A percentile compares a stretch with the other conserved stretches of the same genome.
phyloP scores from a whole-genome alignment of 2,797 vertebrate genomes.

The Acanthis flammea region DNA sequence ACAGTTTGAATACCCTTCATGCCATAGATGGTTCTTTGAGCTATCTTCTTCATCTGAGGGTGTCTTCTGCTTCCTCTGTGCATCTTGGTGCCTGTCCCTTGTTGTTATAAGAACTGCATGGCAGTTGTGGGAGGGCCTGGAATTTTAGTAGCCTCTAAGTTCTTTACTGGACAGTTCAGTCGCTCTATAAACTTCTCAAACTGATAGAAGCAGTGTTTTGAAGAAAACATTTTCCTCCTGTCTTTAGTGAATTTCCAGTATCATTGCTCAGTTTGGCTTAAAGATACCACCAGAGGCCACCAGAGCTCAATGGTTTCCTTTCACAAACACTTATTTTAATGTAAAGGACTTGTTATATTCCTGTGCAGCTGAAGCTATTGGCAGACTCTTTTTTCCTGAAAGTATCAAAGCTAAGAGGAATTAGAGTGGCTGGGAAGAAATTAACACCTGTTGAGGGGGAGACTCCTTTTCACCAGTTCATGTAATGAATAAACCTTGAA shows the following conservation, averaged over 20 bases:
- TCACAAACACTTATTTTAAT: background rate
- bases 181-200: background rate
- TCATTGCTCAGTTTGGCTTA: background rate
- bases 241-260: background rate
- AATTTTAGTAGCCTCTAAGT: background rate
- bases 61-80: background rate
- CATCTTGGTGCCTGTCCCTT: fast-evolving
- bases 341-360: background rate
- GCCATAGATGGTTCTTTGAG: fast-evolving
- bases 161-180: background rate
- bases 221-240: background rate
- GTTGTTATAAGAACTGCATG: background rate
- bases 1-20: background rate
- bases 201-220: background rate
- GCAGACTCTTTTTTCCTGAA: background rate
- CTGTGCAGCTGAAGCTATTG: background rate
- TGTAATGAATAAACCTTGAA: background rate
- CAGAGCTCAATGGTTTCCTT: background rate
- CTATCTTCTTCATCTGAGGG: background rate
- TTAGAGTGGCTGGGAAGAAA: background rate
- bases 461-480: background rate
- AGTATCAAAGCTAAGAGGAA: background rate
- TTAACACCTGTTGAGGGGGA: background rate
- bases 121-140: background rate
- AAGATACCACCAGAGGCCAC: background rate